Percentiles rank a stretch among this genome's conserved stretches.
Evolutionary conservation across 2,113 vertebrate species (phyloP).

Genomic region (Nannobrachium achirus): DNA sequence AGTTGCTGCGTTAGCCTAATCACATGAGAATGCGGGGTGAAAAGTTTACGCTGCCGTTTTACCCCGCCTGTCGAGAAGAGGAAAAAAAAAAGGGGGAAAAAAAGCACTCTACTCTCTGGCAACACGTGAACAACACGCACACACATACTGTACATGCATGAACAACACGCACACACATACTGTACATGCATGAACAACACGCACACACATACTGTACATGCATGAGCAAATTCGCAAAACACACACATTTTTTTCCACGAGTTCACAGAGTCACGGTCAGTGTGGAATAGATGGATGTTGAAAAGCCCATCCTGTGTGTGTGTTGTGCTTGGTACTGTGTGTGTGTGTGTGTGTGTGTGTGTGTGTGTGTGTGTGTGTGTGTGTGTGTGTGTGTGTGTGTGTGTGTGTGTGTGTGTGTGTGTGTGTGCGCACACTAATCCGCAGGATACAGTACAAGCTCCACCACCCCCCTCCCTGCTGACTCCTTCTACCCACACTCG

Average conservation of each 20-base stretch:
- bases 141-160: constrained; percentile 21
- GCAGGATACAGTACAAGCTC: constrained; percentile 53
- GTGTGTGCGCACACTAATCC: constrained; percentile 55
- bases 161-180: constrained; percentile 12
- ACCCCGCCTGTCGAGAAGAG: constrained; percentile 42
- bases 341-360: constrained; percentile 29
- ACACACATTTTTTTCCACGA: constrained; percentile 54
- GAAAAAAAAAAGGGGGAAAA: constrained; percentile 2
- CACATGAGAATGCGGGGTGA: constrained; percentile 68
- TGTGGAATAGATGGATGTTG: constrained; percentile 55
- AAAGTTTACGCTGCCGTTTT: constrained; percentile 64
- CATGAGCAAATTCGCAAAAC: constrained; percentile 13
- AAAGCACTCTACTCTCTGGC: too few relatives aligned
- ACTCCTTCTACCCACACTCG: constrained; percentile 48
- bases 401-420: constrained; percentile 63
- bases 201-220: constrained; percentile 21
- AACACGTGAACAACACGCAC: not conserved
- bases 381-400: constrained; percentile 68
- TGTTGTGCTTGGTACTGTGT: constrained; percentile 37
- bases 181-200: not conserved
- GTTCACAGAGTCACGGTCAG: constrained; percentile 66
- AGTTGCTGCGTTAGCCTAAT: constrained; percentile 58
- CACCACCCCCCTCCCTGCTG: constrained; percentile 28
- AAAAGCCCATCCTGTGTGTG: constrained; percentile 69
- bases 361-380: constrained; percentile 31